Percentiles rank a stretch among this genome's conserved stretches.
These are phyloP conservation scores for Chelon labrosus DNA, from an alignment of 2,797 vertebrate species.

Conservation along the genomic window DNA sequence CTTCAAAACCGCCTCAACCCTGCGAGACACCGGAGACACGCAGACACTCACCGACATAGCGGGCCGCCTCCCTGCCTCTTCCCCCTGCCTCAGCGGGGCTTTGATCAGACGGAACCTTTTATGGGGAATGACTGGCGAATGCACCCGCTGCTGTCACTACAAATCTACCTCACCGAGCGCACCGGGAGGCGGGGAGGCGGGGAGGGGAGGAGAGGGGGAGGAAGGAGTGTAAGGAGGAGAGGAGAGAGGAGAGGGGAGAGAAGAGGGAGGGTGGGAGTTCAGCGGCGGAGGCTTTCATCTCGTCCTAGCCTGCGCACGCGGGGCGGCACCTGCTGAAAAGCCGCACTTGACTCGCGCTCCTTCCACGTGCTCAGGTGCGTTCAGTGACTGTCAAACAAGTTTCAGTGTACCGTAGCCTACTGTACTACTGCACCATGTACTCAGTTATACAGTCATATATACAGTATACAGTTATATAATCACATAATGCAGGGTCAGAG, in stretches of 20 bases:
- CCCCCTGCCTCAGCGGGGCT: constrained; percentile 75
- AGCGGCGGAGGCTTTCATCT: constrained; percentile 78
- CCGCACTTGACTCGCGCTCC: constrained; percentile 72
- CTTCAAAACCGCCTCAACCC: constrained; percentile 80
- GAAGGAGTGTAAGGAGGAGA: constrained; percentile 10
- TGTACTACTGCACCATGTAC: constrained; percentile 10
- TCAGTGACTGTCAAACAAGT: constrained; percentile 5
- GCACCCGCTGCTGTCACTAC: constrained; percentile 87
- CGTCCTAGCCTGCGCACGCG: constrained; percentile 72
- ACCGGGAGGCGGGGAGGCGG: constrained; percentile 58
- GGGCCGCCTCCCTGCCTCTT: constrained; percentile 72
- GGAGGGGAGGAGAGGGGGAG: constrained; percentile 24
- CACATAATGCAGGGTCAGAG: too few species aligned
- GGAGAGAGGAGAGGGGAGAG: constrained; percentile 7
- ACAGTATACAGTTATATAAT: too few species aligned
- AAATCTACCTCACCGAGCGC: constrained; percentile 82
- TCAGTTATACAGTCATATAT: too few species aligned
- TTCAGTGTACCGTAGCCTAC: constrained; percentile 1
- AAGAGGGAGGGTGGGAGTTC: constrained; percentile 45
- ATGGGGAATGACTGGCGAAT: constrained; percentile 85
- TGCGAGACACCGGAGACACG: constrained; percentile 83
- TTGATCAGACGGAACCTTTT: constrained; percentile 87
- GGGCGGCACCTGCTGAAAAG: constrained; percentile 81
- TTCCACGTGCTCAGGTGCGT: constrained; percentile 57
- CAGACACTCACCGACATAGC: constrained; percentile 74